phyloP scores from a whole-genome alignment of 2,113 vertebrate species.

The Balaeniceps rex region DNA sequence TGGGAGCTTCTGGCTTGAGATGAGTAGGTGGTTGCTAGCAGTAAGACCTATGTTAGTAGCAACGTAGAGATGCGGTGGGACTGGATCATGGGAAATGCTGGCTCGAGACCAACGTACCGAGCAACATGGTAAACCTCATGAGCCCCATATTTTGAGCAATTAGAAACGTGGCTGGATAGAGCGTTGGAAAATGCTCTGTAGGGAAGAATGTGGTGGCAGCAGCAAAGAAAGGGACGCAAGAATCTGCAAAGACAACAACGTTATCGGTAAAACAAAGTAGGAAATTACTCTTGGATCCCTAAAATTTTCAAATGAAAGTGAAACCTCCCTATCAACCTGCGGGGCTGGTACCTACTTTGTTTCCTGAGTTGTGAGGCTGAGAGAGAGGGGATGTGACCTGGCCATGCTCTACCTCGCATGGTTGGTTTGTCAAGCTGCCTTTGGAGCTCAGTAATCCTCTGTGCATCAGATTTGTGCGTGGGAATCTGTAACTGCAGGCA shows the following conservation, averaged over 20 bases:
- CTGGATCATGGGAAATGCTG: not conserved
- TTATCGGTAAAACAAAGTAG: not conserved
- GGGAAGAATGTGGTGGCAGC: not conserved
- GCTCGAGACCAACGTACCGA: not conserved
- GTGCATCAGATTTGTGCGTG: accelerated
- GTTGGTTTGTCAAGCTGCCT: not conserved
- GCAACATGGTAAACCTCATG: not conserved
- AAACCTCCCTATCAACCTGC: not conserved
- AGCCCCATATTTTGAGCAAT: not conserved
- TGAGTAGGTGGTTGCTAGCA: not conserved
- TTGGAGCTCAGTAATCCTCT: not conserved
- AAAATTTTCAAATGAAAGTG: not conserved
- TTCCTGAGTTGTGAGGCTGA: not conserved
- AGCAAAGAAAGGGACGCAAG: not conserved
- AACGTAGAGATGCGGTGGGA: not conserved
- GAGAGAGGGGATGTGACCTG: not conserved
- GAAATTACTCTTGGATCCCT: not conserved
- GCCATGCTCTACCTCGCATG: accelerated
- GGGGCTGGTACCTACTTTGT: not conserved
- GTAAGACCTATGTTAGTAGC: not conserved
- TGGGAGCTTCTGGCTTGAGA: not conserved
- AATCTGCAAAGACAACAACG: not conserved
- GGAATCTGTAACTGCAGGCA: not conserved
- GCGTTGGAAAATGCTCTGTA: not conserved
- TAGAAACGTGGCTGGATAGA: not conserved